Percentiles rank a stretch among this genome's conserved stretches.
Conservation (phyloP, 1,140 invertebrate species). For the Zaprionus inermis region DNA sequence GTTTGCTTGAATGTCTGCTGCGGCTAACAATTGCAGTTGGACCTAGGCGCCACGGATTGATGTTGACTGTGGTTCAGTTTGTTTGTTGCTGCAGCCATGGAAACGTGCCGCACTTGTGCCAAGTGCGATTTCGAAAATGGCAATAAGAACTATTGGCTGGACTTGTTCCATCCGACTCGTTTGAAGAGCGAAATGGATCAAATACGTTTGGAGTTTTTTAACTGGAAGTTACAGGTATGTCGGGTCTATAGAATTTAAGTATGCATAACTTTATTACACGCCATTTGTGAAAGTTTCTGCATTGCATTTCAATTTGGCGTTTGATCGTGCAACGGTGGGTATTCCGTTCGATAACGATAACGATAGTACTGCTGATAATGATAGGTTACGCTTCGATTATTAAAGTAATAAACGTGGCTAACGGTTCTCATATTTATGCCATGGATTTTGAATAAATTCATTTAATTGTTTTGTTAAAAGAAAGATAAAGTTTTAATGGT, state of each 20-base stretch:
- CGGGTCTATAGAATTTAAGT: not conserved
- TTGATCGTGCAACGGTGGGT: conserved; percentile 39
- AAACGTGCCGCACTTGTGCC: conserved; percentile 83
- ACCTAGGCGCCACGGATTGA: conserved; percentile 31
- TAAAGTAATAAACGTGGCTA: not conserved
- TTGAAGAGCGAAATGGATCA: conserved; percentile 74
- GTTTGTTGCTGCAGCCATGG: conserved; percentile 66
- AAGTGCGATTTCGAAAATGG: conserved; percentile 80
- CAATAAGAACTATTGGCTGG: conserved; percentile 71
- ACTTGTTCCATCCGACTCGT: conserved; percentile 75
- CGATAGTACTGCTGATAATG: not conserved
- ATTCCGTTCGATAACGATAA: conserved; percentile 12
- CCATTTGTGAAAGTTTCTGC: conserved; percentile 28
- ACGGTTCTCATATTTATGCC: not conserved
- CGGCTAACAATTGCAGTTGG: conserved; percentile 35
- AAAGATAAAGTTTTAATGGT: too few species aligned
- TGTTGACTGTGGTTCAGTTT: conserved; percentile 50
- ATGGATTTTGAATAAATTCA: not conserved
- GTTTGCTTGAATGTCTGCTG: conserved; percentile 1
- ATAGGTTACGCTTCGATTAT: not conserved
- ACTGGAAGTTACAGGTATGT: conserved; percentile 78
- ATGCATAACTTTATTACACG: conserved; percentile 4
- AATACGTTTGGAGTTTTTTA: conserved; percentile 69
- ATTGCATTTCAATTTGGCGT: conserved; percentile 32
- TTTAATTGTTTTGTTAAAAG: not conserved